These are phyloP conservation scores for Caiman crocodilus DNA, from an alignment of 2,797 vertebrate species.

Conservation along the genomic window DNA sequence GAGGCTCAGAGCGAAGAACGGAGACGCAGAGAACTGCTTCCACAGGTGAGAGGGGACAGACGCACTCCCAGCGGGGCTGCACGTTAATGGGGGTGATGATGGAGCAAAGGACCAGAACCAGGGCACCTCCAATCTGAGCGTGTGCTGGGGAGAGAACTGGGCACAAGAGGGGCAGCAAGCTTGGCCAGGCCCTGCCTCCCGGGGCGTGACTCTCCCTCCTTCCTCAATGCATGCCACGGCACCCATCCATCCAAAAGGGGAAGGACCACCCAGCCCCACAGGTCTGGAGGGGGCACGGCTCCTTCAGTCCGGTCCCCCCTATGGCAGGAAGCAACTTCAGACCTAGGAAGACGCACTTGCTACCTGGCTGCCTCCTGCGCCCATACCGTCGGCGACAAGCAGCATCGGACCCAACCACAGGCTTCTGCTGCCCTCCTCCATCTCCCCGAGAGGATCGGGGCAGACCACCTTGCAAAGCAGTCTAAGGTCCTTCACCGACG, in stretches of 20 bases:
- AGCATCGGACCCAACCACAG: conserved; percentile 56
- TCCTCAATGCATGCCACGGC: rapidly evolving
- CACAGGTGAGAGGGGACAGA: too few species aligned
- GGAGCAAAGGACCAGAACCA: not conserved
- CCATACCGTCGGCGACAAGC: conserved; percentile 64
- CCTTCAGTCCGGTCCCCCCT: not conserved
- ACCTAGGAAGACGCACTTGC: conserved; percentile 1
- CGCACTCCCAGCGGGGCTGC: not conserved
- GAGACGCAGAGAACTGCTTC: too few species aligned
- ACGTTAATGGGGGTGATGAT: not conserved
- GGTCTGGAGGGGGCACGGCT: conserved; percentile 21
- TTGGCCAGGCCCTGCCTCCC: not conserved
- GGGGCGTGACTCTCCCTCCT: not conserved
- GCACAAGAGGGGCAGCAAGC: not conserved
- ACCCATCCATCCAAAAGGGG: not conserved
- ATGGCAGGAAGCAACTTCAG: not conserved
- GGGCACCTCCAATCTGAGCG: too few species aligned
- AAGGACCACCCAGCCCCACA: not conserved
- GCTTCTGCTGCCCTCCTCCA: conserved; percentile 61
- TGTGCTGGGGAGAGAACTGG: rapidly evolving
- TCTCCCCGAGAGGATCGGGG: conserved; percentile 29
- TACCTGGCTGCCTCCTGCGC: conserved; percentile 32
- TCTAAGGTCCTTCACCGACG: not conserved
- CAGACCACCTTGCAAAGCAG: conserved; percentile 49
- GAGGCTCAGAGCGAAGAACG: too few species aligned